Evolutionary conservation across 2,888 invertebrate genomes (phyloP), one percentile per base, ranked within the genome.

Genomic region (Dichetophora obliterata): DNA sequence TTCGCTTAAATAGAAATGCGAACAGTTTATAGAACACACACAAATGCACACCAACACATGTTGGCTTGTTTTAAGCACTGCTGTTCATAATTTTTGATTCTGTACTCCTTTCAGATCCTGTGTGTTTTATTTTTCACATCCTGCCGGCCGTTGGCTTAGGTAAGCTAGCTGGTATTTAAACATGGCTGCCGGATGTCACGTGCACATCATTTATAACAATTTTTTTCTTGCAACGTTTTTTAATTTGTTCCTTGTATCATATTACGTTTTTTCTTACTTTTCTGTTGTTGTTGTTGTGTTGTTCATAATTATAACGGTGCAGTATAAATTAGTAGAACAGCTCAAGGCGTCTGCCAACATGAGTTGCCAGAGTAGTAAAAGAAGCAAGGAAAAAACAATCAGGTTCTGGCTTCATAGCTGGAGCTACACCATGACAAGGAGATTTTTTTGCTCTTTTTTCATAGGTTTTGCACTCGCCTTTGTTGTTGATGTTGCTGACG

Each of bases 281-380:
- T 14, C 31, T 69, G 16, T 16, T 16, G 37, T 34, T 37, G 59
- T 24, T 63, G 48, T 4, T 61, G 27, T 24, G 22, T 52, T 27
- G 27, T 27, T 61, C 61, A 48, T 63, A 73, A 73, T 63, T 73
- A 73, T n/a, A 8, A 74, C 74, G 66, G 66, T 54, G 74, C 70
- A 76, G 78, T 76, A 79, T 78, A 81, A 82, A 82, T 82, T 82
- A 82, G 81, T 79, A 75, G 76, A 80, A 80, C 74, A 74, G 80
- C 80, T 79, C 68, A 70, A 79, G 81, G 81, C 69, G 74, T 52
- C 77, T 75, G 72, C 63, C 73, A 69, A 70, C 80, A 76, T 59
- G 59, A 74, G 65, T 74, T 66, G 65, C 74, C 37, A 57, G 37
- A 59, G 24, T 59, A 27, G 27, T 8, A 6, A 70, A 57, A 8